phyloP scores from a whole-genome alignment of 2,113 vertebrate species.

The Octodon degus region DNA sequence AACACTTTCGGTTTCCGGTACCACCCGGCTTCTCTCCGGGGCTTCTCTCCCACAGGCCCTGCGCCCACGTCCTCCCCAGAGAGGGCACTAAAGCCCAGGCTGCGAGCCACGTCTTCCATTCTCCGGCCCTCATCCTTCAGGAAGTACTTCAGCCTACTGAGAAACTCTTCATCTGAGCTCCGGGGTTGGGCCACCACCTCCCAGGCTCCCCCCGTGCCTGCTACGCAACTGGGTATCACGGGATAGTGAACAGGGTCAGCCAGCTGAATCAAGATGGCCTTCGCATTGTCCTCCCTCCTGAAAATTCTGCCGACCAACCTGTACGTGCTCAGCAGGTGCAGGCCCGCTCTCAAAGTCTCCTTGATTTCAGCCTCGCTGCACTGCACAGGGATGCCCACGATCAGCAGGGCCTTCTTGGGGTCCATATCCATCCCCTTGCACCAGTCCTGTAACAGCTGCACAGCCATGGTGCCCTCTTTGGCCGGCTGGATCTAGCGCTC shows the following conservation, averaged over 20 bases:
- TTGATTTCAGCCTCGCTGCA: constrained; percentile 51
- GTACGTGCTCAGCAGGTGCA: not conserved
- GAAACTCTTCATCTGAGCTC: constrained; percentile 54
- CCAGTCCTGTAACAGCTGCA: no score
- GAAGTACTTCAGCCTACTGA: constrained; percentile 38
- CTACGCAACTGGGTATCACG: not conserved
- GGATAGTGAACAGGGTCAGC: not conserved
- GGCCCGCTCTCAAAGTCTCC: not conserved
- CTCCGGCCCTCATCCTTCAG: constrained; percentile 58
- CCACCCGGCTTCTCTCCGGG: not conserved
- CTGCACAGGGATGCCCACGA: constrained; percentile 64
- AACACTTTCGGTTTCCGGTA: constrained; percentile 59
- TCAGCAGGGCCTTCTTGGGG: constrained; percentile 15
- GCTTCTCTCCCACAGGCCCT: accelerated
- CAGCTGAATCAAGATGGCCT: constrained; percentile 45
- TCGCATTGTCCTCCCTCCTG: constrained; percentile 51
- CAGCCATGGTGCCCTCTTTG: no score
- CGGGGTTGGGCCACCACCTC: constrained; percentile 69
- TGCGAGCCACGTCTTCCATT: not conserved
- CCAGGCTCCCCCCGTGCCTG: constrained; percentile 49
- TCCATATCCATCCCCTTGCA: no score
- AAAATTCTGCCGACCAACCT: constrained; percentile 50
- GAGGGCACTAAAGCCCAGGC: not conserved
- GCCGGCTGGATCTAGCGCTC: no score
- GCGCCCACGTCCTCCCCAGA: accelerated